Evolutionary conservation across 2,888 invertebrate species (phyloP).

Genomic region (Lasioglossum figueresi): DNA sequence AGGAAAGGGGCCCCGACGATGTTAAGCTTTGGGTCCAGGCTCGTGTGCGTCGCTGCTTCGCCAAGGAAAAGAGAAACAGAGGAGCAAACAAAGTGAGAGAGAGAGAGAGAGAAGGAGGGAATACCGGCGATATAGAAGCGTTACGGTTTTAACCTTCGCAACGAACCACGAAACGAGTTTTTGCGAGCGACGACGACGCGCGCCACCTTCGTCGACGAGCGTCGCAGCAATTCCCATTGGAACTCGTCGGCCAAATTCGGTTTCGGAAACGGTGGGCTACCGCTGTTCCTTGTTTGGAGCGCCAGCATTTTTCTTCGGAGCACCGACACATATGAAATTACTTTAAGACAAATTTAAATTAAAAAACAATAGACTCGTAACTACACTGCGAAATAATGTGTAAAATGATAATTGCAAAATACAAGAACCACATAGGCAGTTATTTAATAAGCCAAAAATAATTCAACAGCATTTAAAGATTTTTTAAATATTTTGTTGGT

Average conservation of each 20-base stretch:
- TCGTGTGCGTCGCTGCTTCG: slow-evolving; percentile 47
- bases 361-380: too few species aligned
- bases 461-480: too few species aligned
- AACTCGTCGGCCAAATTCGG: not conserved
- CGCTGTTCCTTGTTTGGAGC: not conserved
- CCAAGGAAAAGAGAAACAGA: not conserved
- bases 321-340: too few species aligned
- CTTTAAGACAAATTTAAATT: too few species aligned
- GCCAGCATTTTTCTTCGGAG: not conserved
- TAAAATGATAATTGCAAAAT: not conserved
- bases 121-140: slow-evolving; percentile 59
- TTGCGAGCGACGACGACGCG: slow-evolving; percentile 40
- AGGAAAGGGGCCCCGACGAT: slow-evolving; percentile 74
- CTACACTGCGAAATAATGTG: not conserved
- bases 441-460: not conserved
- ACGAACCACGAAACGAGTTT: slow-evolving; percentile 72
- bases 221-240: not conserved
- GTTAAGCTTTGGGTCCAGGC: slow-evolving; percentile 67
- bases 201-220: slow-evolving; percentile 34
- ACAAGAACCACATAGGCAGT: not conserved
- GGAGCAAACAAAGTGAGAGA: too few species aligned
- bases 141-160: slow-evolving; percentile 77
- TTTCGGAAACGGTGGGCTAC: not conserved
- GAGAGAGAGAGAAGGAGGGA: not conserved
- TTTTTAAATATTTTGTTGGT: too few species aligned